Conservation (phyloP, 2,888 invertebrate genomes). For the Trachelus iudaicus region DNA sequence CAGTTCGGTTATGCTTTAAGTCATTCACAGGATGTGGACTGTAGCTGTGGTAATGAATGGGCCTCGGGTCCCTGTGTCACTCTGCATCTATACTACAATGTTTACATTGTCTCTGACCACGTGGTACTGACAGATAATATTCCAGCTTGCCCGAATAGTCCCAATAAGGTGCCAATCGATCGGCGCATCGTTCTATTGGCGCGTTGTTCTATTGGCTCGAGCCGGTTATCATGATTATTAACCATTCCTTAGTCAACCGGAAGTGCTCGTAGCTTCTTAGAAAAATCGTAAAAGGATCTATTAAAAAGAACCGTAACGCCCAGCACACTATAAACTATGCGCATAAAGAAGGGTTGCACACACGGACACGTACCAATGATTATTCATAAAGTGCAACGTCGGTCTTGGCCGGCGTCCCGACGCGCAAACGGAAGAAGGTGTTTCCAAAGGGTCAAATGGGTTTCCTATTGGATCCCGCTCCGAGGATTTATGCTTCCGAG, state of each 20-base stretch:
- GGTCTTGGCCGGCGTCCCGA: conserved; percentile 9
- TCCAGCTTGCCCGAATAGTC: neutral
- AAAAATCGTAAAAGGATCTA: conserved; percentile 37
- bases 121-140: neutral
- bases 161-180: neutral
- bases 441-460: conserved; percentile 27
- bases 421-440: conserved; percentile 34
- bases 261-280: conserved; percentile 37
- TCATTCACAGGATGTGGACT: neutral
- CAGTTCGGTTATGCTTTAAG: neutral
- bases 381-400: conserved; percentile 43
- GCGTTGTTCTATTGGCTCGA: neutral
- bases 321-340: conserved; percentile 24
- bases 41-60: neutral
- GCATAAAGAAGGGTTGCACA: neutral
- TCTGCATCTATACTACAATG: neutral
- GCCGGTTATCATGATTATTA: neutral
- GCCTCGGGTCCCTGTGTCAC: neutral
- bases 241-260: conserved; percentile 23
- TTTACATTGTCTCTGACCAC: neutral
- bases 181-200: neutral
- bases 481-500: conserved; percentile 39
- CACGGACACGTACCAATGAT: conserved; percentile 40
- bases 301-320: conserved; percentile 39
- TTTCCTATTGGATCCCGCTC: conserved; percentile 32